phyloP scores from a whole-genome alignment of 1,140 invertebrate species.

The Hylaeus anthracinus region DNA sequence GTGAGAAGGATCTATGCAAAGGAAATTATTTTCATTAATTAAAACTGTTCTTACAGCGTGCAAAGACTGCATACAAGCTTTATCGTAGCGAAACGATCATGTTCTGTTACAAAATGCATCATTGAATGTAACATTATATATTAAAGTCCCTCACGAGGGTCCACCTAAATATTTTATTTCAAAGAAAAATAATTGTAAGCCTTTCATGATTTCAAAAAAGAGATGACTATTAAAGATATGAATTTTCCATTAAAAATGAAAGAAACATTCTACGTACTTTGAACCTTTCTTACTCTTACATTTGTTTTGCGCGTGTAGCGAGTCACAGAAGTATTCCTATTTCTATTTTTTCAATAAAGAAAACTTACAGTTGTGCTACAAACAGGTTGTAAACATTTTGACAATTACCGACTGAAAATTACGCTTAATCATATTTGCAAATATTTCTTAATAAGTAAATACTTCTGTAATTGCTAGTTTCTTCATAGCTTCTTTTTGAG shows the following conservation, averaged over 20 bases:
- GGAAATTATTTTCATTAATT: slow-evolving; percentile 43
- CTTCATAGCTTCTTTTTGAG: no score
- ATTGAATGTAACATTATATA: slow-evolving; percentile 67
- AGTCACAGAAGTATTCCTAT: no score
- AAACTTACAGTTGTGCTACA: no score
- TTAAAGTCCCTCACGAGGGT: slow-evolving; percentile 62
- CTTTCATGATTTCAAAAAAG: slow-evolving; percentile 72
- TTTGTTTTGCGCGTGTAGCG: neutral
- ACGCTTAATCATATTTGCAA: no score
- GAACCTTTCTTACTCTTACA: neutral
- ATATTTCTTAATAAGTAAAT: no score
- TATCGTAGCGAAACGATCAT: slow-evolving; percentile 67
- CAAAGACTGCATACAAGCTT: slow-evolving; percentile 73
- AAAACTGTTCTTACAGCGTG: slow-evolving; percentile 57
- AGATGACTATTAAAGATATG: slow-evolving; percentile 77
- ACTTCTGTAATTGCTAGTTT: no score
- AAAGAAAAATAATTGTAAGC: slow-evolving; percentile 70
- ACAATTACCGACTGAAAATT: no score
- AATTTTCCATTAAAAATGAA: slow-evolving; percentile 73
- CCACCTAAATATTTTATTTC: slow-evolving; percentile 69
- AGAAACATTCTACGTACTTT: neutral
- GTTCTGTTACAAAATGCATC: slow-evolving; percentile 69
- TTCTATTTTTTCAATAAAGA: no score
- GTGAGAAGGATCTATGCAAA: neutral
- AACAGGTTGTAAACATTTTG: no score